phyloP scores from a whole-genome alignment of 2,888 invertebrate genomes.

The Notocelia uddmanniana region DNA sequence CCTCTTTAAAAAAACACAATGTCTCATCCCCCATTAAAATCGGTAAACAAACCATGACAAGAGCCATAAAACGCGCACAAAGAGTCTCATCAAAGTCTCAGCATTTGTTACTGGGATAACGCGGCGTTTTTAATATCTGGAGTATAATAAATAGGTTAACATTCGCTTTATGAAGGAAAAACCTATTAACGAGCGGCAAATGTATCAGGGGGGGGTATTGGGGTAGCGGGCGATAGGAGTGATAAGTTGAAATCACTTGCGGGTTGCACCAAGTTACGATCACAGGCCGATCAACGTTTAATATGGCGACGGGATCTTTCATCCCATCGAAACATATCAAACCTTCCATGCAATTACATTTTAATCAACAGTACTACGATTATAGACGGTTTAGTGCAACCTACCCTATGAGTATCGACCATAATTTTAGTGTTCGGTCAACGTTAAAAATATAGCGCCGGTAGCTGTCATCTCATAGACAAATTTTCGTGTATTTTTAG shows the following conservation, averaged over 20 bases:
- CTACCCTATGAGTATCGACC: too few relatives aligned
- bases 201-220: conserved; percentile 73
- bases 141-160: conserved; percentile 84
- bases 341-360: too few relatives aligned
- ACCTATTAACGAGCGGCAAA: conserved; percentile 82
- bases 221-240: conserved; percentile 45
- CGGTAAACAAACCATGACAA: conserved; percentile 77
- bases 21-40: conserved; percentile 64
- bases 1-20: conserved; percentile 32
- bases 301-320: too few relatives aligned
- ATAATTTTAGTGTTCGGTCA: too few relatives aligned
- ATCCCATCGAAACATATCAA: too few relatives aligned
- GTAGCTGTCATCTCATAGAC: too few relatives aligned
- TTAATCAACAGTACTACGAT: too few relatives aligned
- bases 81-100: conserved; percentile 68
- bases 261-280: too few relatives aligned
- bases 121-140: conserved; percentile 81
- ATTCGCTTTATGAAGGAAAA: conserved; percentile 85
- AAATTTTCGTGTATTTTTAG: too few relatives aligned
- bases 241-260: conserved; percentile 21
- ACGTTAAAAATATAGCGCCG: too few relatives aligned
- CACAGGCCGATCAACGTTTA: too few relatives aligned
- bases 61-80: conserved; percentile 60
- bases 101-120: conserved; percentile 70
- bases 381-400: too few relatives aligned